Conservation (phyloP, 2,113 vertebrate genomes). For the Reinhardtius hippoglossoides region DNA sequence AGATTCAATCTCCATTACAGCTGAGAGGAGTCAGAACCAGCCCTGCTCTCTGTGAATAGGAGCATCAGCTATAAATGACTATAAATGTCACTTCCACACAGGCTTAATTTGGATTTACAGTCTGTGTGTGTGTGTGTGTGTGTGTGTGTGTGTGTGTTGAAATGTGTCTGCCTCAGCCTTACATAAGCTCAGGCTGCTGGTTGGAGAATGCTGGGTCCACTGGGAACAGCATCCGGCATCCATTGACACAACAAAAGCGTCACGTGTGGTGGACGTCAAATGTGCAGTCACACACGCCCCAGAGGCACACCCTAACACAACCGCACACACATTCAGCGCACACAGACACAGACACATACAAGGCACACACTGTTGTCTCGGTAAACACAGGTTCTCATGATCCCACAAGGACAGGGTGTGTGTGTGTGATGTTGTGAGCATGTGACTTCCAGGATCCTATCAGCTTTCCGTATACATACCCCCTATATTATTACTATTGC, state of each 20-base stretch:
- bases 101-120: not conserved
- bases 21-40: not conserved
- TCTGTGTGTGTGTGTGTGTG: not conserved
- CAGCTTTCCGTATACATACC: not conserved
- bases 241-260: conserved; percentile 14
- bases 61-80: conserved; percentile 13
- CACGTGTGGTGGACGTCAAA: not conserved
- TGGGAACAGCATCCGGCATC: not conserved
- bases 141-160: not conserved
- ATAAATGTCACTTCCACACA: conserved; percentile 8
- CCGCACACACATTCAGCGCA: not conserved
- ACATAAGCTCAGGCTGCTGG: conserved; percentile 31
- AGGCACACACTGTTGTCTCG: not conserved
- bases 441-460: conserved; percentile 34
- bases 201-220: not conserved
- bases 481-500: not conserved
- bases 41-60: not conserved
- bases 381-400: conserved; percentile 4
- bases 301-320: not conserved
- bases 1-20: conserved; percentile 25
- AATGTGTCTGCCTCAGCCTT: conserved; percentile 13
- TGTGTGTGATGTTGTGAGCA: conserved; percentile 17
- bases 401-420: not conserved
- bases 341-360: not conserved
- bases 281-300: not conserved